Conservation (phyloP, 2,113 vertebrate species). For the Phalacrocorax carbo region DNA sequence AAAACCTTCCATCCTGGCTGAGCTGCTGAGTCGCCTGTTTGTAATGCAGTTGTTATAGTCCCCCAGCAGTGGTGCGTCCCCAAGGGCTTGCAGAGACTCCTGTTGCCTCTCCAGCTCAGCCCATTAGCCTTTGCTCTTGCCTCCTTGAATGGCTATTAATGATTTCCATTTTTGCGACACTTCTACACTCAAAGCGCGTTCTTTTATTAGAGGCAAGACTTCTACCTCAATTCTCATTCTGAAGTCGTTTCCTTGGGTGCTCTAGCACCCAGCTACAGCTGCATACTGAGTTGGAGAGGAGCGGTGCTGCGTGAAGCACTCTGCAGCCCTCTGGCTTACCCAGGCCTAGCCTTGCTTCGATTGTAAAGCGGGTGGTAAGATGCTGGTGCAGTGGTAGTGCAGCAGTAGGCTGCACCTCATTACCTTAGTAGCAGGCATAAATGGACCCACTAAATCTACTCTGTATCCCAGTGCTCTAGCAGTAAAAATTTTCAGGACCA, state of each 20-base stretch:
- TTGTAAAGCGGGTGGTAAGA: background rate
- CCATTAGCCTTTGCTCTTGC: background rate
- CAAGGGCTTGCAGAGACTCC: background rate
- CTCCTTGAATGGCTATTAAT: too few species aligned
- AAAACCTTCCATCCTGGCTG: background rate
- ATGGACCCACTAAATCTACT: background rate
- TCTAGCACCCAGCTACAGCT: background rate
- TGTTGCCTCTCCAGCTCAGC: background rate
- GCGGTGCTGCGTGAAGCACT: rapidly evolving
- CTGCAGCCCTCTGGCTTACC: background rate
- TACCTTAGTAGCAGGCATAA: background rate
- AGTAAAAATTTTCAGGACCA: background rate
- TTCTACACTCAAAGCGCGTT: background rate
- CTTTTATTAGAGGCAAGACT: background rate
- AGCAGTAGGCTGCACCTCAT: background rate
- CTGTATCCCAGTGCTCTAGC: background rate
- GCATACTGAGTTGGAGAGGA: background rate
- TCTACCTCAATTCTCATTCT: background rate
- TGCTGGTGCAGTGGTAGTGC: background rate
- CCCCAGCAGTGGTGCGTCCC: background rate
- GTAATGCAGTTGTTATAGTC: background rate
- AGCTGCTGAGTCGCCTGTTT: background rate
- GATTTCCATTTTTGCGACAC: background rate
- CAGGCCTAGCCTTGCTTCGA: background rate
- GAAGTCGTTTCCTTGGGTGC: background rate